Conservation (phyloP, 2,888 invertebrate genomes). For the Heliconius ethilla region DNA sequence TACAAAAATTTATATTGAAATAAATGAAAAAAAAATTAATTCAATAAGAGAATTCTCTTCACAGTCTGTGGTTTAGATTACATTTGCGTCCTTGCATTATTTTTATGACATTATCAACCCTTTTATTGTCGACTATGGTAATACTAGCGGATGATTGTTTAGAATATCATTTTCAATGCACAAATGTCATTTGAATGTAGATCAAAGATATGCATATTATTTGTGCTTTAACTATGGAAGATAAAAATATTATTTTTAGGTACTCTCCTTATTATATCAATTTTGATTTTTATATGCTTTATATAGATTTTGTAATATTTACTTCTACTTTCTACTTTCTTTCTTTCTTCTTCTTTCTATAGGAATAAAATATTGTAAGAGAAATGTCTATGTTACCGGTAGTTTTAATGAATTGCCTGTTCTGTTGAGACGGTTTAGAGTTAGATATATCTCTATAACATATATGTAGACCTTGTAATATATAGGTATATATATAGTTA, state of each 20-base stretch:
- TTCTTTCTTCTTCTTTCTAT: too few relatives aligned
- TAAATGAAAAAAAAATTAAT: neutral
- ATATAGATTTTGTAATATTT: too few relatives aligned
- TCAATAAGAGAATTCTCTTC: neutral
- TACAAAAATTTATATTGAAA: neutral
- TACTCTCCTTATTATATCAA: neutral
- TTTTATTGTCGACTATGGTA: constrained; percentile 39
- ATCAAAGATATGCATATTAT: constrained; percentile 52
- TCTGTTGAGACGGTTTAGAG: constrained; percentile 48
- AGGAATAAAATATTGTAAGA: constrained; percentile 43
- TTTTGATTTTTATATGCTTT: too few relatives aligned
- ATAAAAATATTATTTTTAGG: neutral
- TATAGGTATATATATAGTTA: neutral
- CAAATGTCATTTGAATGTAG: constrained; percentile 51
- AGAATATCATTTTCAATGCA: constrained; percentile 58
- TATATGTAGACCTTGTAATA: too few relatives aligned
- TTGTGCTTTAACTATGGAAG: neutral
- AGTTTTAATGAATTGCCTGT: constrained; percentile 70
- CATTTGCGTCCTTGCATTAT: neutral
- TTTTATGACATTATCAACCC: constrained; percentile 46
- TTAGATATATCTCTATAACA: neutral
- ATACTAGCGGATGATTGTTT: constrained; percentile 70
- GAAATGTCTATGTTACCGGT: constrained; percentile 68
- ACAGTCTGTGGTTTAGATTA: neutral
- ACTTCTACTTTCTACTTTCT: too few relatives aligned